A percentile compares a stretch with the other conserved stretches of the same genome.
These are phyloP conservation scores for Leptarthrus brevirostris DNA, from an alignment of 2,888 invertebrate species.

Conservation along the genomic window DNA sequence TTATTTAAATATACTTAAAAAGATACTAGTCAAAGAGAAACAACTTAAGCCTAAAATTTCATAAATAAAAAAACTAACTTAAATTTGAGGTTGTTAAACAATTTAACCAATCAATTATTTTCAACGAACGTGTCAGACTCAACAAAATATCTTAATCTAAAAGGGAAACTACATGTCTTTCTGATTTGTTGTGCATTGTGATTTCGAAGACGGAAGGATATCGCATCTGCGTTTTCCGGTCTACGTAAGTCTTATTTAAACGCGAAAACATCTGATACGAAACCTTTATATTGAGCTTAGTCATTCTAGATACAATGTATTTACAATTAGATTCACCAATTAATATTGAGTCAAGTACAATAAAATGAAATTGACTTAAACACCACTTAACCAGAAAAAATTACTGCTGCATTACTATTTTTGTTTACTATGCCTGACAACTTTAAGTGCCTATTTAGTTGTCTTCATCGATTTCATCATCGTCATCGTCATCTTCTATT, in stretches of 20 bases:
- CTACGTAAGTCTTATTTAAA: constrained; percentile 10
- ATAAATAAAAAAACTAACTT: constrained; percentile 24
- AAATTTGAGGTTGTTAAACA: constrained; percentile 20
- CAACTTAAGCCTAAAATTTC: constrained; percentile 21
- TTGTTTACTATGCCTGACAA: not conserved
- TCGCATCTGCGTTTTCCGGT: not conserved
- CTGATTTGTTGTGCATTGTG: constrained; percentile 24
- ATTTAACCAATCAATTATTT: constrained; percentile 4
- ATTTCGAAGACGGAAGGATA: not conserved
- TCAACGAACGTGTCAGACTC: constrained; percentile 32
- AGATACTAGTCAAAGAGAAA: constrained; percentile 28
- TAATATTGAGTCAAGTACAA: not conserved
- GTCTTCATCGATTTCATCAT: constrained; percentile 50
- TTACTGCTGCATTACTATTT: not conserved
- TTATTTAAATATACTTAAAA: constrained; percentile 34
- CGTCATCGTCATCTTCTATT: constrained; percentile 53
- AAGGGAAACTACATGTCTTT: constrained; percentile 30
- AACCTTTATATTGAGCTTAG: constrained; percentile 40
- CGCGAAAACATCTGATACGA: constrained; percentile 24
- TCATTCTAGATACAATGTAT: constrained; percentile 26
- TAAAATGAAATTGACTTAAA: constrained; percentile 20
- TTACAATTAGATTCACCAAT: constrained; percentile 20
- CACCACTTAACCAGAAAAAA: constrained; percentile 13
- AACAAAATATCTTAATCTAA: constrained; percentile 16
- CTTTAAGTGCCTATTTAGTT: constrained; percentile 13